A percentile compares a stretch with the other conserved stretches of the same genome.
Evolutionary conservation across 92 coral and sea anemone species (phyloP).

Genomic region (Actinernus sp.): DNA sequence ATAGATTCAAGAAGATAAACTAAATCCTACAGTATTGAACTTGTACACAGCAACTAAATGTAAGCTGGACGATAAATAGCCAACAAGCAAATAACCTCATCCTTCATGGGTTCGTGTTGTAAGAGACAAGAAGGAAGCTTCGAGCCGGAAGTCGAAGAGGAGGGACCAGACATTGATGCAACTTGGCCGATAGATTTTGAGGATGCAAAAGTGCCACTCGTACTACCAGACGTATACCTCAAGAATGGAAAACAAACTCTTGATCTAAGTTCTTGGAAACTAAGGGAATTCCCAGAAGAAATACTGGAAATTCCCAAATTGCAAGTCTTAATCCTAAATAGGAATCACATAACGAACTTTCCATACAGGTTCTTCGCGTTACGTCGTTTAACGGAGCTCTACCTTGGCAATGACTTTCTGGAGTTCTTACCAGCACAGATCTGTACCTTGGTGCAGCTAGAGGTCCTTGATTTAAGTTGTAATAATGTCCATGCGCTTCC

Average conservation of each 20-base stretch:
- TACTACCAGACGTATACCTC: constrained; percentile 61
- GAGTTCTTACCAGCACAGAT: constrained; percentile 88
- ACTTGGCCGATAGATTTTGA: constrained; percentile 73
- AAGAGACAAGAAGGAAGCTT: constrained; percentile 18
- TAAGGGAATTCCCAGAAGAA: constrained; percentile 65
- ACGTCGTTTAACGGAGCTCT: constrained; percentile 73
- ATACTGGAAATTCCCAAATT: constrained; percentile 47
- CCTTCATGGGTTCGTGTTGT: constrained; percentile 23
- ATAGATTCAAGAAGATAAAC: no score
- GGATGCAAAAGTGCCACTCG: constrained; percentile 22
- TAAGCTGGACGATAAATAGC: no score
- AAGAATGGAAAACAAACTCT: constrained; percentile 69
- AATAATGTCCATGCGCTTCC: constrained; percentile 70
- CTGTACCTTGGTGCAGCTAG: constrained; percentile 73
- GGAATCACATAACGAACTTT: constrained; percentile 73
- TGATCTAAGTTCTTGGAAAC: constrained; percentile 61
- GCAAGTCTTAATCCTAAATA: constrained; percentile 60
- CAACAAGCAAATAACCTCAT: no score
- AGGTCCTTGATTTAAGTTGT: constrained; percentile 75
- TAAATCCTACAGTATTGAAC: no score
- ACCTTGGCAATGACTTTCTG: constrained; percentile 70
- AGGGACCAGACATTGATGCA: constrained; percentile 34
- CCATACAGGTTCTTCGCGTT: constrained; percentile 74
- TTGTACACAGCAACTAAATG: no score
- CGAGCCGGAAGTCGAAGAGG: constrained; percentile 29